Base-by-base conservation (phyloP, 2,888 invertebrate species). In the Parnassius mnemosyne region DNA sequence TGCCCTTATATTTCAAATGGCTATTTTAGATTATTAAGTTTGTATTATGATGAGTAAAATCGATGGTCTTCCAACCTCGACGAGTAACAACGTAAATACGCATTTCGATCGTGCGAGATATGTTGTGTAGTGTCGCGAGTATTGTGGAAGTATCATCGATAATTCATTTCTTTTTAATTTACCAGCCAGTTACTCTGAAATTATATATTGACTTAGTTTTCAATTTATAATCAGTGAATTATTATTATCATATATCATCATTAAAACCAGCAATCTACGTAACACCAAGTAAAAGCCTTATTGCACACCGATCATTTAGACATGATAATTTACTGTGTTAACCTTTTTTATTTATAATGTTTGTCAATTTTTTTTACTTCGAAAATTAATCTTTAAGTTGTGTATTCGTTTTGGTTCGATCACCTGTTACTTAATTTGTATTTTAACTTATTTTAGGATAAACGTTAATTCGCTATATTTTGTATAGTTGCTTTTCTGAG, bases 1-100 rank as follows among this genome's bases (percentile, higher is more conserved):
- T 58, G 58, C 53, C 61, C 34, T 55, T 57, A 47, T 54, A 46
- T 16, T n/a, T 50, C 54, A 16, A 47, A 47, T 49, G 54, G 57
- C 53, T 57, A 49, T 34, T 34, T 57, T 61, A 56, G 46, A 46
- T 9, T 53, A 57, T 20, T 16, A 11, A 20, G 16, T 42, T 46
- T 46, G n/a, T 46, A 9, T 9, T 47, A 12, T 3, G 52, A 11
- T 34, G 51, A 20, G 51, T 57, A n/a, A 9, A 42, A 16, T 20
- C 10, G 43, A 20, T 9, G 46, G 25, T 7, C 34, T 34, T 34
- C 34, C 34, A 34, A 34, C 34, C 0, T 5, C 34, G 34, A 7
- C 7, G 34, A 7, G 5, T 34, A 34, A 34, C 34, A 5, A 34
- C 34, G 34, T 34, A 34, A 7, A 34, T 34, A 34, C 34, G 5